phyloP scores from a whole-genome alignment of 1,140 invertebrate species.

The Lycorma delicatula region DNA sequence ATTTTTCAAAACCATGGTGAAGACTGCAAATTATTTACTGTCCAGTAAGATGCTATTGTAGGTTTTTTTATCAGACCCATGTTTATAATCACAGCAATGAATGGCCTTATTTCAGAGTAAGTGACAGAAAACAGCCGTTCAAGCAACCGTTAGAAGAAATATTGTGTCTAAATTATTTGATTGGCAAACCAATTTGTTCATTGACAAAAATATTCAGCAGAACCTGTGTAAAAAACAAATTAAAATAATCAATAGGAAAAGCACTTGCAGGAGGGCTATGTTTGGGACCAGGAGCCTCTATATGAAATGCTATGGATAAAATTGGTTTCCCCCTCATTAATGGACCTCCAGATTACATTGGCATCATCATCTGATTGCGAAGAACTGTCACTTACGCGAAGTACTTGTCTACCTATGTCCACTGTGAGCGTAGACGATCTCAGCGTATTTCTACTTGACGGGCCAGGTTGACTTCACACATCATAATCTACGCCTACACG shows the following conservation, averaged over 20 bases:
- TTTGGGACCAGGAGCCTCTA: background rate
- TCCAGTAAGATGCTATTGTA: background rate
- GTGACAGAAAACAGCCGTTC: background rate
- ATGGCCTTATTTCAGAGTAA: background rate
- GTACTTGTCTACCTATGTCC: too few relatives aligned
- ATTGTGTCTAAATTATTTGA: background rate
- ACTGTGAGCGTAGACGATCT: too few relatives aligned
- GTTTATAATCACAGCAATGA: background rate
- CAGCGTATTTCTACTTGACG: too few relatives aligned
- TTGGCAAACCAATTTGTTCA: background rate
- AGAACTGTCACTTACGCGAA: too few relatives aligned
- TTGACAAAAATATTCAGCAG: background rate
- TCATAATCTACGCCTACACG: too few relatives aligned
- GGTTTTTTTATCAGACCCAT: slow-evolving; percentile 5
- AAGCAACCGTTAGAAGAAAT: background rate
- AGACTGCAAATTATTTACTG: background rate
- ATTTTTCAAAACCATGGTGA: background rate
- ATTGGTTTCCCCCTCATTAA: background rate
- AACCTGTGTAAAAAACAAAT: background rate
- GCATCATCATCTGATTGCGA: background rate
- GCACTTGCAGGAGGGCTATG: background rate
- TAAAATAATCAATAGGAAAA: background rate
- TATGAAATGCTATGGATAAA: background rate
- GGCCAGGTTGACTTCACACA: too few relatives aligned
- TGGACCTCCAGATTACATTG: background rate